Evolutionary conservation across 2,888 invertebrate genomes (phyloP).

Genomic region (Eupithecia tripunctaria): DNA sequence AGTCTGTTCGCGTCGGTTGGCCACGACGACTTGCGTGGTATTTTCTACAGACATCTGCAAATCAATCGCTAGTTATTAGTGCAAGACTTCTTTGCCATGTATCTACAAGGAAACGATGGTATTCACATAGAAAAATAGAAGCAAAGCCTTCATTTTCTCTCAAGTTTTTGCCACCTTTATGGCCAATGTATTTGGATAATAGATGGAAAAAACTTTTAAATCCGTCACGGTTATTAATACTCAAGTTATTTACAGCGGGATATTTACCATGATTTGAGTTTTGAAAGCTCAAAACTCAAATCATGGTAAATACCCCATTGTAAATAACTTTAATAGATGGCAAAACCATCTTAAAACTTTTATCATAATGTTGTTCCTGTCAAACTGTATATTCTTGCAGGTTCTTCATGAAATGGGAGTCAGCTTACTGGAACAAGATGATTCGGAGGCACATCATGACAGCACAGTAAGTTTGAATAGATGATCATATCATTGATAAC

Average conservation of each 20-base stretch:
- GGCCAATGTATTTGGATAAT: background rate
- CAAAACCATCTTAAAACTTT: background rate
- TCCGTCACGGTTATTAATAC: too few relatives aligned
- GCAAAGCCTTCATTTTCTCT: background rate
- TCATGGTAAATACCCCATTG: too few relatives aligned
- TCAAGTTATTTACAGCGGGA: too few relatives aligned
- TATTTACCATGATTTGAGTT: too few relatives aligned
- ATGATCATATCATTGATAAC: background rate
- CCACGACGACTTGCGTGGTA: background rate
- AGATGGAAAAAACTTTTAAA: too few relatives aligned
- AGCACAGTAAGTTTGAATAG: constrained; percentile 46
- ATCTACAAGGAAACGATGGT: background rate
- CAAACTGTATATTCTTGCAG: constrained; percentile 46
- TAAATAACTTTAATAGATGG: too few relatives aligned
- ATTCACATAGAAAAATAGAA: background rate
- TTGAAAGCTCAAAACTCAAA: too few relatives aligned
- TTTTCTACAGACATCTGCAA: background rate
- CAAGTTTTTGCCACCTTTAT: background rate
- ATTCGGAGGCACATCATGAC: constrained; percentile 49
- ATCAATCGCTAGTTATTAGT: background rate
- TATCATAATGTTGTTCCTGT: background rate
- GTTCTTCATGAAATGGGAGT: constrained; percentile 80
- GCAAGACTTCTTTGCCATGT: background rate
- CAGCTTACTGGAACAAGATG: constrained; percentile 71
- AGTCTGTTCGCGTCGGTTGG: background rate